phyloP scores from a whole-genome alignment of 2,797 vertebrate genomes.

The Thalassophryne amazonica region DNA sequence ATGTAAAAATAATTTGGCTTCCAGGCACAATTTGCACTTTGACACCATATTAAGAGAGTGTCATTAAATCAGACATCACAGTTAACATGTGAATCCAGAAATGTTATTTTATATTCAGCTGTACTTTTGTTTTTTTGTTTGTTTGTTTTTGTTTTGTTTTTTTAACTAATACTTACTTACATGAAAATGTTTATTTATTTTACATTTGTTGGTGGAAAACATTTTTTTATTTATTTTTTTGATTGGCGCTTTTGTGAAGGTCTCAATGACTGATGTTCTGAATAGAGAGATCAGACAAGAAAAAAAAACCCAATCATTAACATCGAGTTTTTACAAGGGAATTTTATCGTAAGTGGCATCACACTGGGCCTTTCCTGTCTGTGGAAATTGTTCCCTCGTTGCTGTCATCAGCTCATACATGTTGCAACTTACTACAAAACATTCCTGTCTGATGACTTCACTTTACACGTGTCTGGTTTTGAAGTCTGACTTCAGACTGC shows the following conservation, averaged over 20 bases:
- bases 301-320: not conserved
- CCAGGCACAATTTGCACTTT: conserved; percentile 74
- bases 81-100: conserved; percentile 29
- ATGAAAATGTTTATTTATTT: no score
- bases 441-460: conserved; percentile 24
- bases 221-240: no score
- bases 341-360: not conserved
- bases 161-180: no score
- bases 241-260: no score
- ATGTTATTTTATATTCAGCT: conserved; percentile 3
- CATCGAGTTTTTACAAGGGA: not conserved
- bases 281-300: no score
- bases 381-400: conserved; percentile 12
- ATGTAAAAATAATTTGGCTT: conserved; percentile 60
- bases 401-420: conserved; percentile 2
- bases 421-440: conserved; percentile 14
- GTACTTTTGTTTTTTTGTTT: conserved; percentile 14
- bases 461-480: conserved; percentile 21
- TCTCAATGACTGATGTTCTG: no score
- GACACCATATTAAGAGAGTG: conserved; percentile 18
- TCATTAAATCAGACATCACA: not conserved
- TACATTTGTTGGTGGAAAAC: no score
- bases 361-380: conserved; percentile 1
- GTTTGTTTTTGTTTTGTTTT: no score
- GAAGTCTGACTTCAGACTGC: conserved; percentile 40